These are phyloP conservation scores for Sacculina carcini DNA, from an alignment of 2,888 invertebrate genomes.

Conservation along the genomic window DNA sequence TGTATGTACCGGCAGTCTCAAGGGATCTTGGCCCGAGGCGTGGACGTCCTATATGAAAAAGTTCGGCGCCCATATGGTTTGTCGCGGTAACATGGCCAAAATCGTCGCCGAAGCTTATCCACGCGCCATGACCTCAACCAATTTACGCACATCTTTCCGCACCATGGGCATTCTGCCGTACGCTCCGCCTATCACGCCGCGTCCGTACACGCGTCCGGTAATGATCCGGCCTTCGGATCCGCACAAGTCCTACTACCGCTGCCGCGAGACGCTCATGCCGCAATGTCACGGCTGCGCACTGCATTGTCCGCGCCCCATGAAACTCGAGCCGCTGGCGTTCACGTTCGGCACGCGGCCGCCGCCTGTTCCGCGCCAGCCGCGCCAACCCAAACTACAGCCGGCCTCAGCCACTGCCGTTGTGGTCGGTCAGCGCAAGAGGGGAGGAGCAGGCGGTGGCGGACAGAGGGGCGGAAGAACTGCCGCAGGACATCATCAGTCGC, in stretches of 20 bases:
- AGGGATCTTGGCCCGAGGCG: background rate
- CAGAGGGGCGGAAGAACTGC: too few species aligned
- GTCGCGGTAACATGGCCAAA: background rate
- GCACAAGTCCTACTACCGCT: background rate
- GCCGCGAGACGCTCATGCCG: background rate
- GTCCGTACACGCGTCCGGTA: background rate
- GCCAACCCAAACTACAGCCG: background rate
- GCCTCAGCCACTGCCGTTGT: too few species aligned
- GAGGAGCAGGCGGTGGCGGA: too few species aligned
- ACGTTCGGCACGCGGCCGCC: background rate
- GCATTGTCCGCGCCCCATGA: background rate
- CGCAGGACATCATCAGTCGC: too few species aligned
- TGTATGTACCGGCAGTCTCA: background rate
- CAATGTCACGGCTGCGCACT: background rate
- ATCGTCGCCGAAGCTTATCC: slow-evolving; percentile 1
- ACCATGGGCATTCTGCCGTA: slow-evolving; percentile 1
- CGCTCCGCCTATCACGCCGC: background rate
- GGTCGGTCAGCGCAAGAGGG: too few species aligned
- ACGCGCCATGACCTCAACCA: slow-evolving; percentile 1
- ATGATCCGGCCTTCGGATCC: background rate
- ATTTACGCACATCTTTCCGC: background rate
- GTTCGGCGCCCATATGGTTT: slow-evolving; percentile 1
- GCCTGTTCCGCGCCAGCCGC: background rate
- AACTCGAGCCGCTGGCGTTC: slow-evolving; percentile 1
- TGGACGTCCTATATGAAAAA: slow-evolving; percentile 1